Evolutionary conservation across 2,888 invertebrate species (phyloP), one percentile per base, ranked within the genome.

Genomic region (Ceriagrion tenellum): DNA sequence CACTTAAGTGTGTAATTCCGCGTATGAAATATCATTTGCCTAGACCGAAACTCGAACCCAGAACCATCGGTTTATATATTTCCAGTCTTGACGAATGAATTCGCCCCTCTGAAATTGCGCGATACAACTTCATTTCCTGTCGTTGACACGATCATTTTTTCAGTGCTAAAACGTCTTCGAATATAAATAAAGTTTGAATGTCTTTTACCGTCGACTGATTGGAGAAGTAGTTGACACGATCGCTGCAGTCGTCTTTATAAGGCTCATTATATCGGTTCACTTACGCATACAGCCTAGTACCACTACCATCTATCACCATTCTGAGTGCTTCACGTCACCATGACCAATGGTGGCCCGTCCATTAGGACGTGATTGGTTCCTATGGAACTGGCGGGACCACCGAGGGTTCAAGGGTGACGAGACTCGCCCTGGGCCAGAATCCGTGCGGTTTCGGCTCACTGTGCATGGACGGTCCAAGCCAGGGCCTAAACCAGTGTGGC

Each of bases 291-390:
- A 3, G 8, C 4, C 26, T 3, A 69, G 3, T 30, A 35, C 30
- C 35, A 26, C 81, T 81, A n/a, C 69, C 0, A 10, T 26, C 69
- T 69, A 23, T 26, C 26, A n/a, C 69, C 69, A 69, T 26, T 69
- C 81, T 13, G 81, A 35, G 30, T 81, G 35, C 81, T 35, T n/a
- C 12, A 2, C 6, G 81, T 10, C 16, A 13, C 81, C 81, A 18
- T 81, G 35, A 35, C 81, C 81, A 18, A 35, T 81, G 81, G 81
- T 81, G 35, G n/a, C 81, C 81, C 81, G 12, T 81, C 81, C 81
- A 81, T 81, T 81, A 81, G 81, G 30, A 81, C 35, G 35, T 81
- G 81, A 81, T 81, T 81, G 81, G 81, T 81, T 81, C 81, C 81
- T 81, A 35, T 81, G 81, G 30, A 18, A 18, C 35, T 18, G n/a